Conservation (phyloP, 2,888 invertebrate species). For the Eristalis tenax region DNA sequence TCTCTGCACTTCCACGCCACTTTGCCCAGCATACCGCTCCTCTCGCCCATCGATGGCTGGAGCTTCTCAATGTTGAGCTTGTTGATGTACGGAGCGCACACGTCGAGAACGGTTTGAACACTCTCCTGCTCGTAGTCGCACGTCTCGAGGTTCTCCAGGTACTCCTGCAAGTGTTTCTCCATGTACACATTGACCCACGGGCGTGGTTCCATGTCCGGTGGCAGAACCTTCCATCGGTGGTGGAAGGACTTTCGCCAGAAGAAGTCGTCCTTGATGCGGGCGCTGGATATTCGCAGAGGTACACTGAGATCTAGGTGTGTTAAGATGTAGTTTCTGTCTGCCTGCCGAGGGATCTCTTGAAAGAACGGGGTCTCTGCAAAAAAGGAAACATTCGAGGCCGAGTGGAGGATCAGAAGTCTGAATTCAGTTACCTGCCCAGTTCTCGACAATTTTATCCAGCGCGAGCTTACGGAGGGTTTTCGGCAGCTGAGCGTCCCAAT, state of each 20-base stretch:
- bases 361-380: constrained; percentile 78
- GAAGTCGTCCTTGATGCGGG: constrained; percentile 78
- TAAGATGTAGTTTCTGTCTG: constrained; percentile 80
- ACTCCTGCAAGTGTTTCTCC: constrained; percentile 81
- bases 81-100: constrained; percentile 79
- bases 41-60: constrained; percentile 77
- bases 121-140: constrained; percentile 79
- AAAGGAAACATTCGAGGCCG: background rate
- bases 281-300: constrained; percentile 78
- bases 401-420: background rate
- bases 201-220: constrained; percentile 51
- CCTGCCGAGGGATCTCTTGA: constrained; percentile 75
- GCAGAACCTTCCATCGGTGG: constrained; percentile 77
- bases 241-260: constrained; percentile 80
- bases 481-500: constrained; percentile 75
- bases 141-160: constrained; percentile 79
- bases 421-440: constrained; percentile 76
- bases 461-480: constrained; percentile 78
- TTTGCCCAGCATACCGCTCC: constrained; percentile 43
- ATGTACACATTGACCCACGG: constrained; percentile 81
- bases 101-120: constrained; percentile 78
- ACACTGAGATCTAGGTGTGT: constrained; percentile 78
- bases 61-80: constrained; percentile 79
- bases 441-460: constrained; percentile 78
- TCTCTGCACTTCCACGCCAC: background rate